Percentiles rank a stretch among this genome's conserved stretches.
phyloP scores from a whole-genome alignment of 2,888 invertebrate species.

The Megaustenia siamemsis region DNA sequence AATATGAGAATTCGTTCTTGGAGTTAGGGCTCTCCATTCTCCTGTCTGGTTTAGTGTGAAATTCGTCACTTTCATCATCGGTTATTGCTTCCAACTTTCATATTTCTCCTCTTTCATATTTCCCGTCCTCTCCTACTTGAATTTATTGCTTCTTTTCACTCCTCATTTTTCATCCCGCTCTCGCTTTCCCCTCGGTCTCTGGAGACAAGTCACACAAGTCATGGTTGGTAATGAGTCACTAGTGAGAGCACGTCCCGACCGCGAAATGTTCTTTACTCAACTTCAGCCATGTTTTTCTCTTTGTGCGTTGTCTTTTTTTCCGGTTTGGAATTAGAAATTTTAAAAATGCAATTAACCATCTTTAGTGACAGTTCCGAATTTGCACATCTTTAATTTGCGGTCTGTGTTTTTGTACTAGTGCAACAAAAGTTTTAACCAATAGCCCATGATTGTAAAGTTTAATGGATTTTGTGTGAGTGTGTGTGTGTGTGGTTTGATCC shows the following conservation, averaged over 20 bases:
- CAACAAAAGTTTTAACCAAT: background rate
- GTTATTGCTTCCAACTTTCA: constrained; percentile 29
- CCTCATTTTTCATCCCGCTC: background rate
- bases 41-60: constrained; percentile 28
- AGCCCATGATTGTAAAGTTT: background rate
- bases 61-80: constrained; percentile 21
- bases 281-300: background rate
- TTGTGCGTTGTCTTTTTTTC: background rate
- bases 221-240: constrained; percentile 37
- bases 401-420: background rate
- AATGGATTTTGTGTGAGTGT: constrained; percentile 2
- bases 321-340: constrained; percentile 40
- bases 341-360: constrained; percentile 57
- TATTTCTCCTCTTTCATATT: constrained; percentile 19
- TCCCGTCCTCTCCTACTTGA: constrained; percentile 13
- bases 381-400: constrained; percentile 17
- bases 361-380: constrained; percentile 28
- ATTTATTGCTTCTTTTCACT: constrained; percentile 30
- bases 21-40: background rate
- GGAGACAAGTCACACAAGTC: constrained; percentile 31
- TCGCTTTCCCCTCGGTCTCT: constrained; percentile 13
- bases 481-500: too few species aligned
- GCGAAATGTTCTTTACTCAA: constrained; percentile 29
- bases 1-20: constrained; percentile 2
- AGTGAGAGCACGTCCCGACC: constrained; percentile 33